Evolutionary conservation across 2,888 invertebrate genomes (phyloP).

Genomic region (Drepanosiphum platanoidis): DNA sequence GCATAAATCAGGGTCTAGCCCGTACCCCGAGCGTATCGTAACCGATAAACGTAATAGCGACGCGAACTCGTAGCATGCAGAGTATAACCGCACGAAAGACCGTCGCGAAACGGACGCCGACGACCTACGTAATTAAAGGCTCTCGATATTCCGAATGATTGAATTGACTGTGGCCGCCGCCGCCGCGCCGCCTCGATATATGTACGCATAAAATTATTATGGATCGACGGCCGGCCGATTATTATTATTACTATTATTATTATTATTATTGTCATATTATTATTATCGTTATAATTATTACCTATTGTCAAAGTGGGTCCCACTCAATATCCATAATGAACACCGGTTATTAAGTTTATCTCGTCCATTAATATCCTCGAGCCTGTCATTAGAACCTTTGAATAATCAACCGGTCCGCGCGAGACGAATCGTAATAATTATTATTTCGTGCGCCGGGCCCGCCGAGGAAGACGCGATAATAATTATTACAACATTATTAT

Average conservation of each 20-base stretch:
- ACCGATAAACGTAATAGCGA: too few relatives aligned
- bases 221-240: not conserved
- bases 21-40: too few relatives aligned
- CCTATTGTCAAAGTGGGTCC: constrained; percentile 3
- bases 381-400: constrained; percentile 13
- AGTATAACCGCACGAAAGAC: too few relatives aligned
- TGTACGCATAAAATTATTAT: too few relatives aligned
- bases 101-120: not conserved
- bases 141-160: not conserved
- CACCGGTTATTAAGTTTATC: constrained; percentile 21
- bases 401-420: constrained; percentile 13
- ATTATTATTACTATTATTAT: too few relatives aligned
- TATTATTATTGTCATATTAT: too few relatives aligned
- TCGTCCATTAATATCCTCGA: constrained; percentile 12
- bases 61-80: too few relatives aligned
- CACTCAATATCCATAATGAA: not conserved
- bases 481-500: too few relatives aligned
- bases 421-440: not conserved
- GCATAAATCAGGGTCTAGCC: too few relatives aligned
- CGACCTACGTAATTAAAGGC: not conserved
- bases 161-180: not conserved
- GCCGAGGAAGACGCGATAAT: too few relatives aligned
- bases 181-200: too few relatives aligned
- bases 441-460: not conserved
- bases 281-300: too few relatives aligned